Conservation (phyloP, 2,888 invertebrate species). For the Listrodromus nycthemerus region DNA sequence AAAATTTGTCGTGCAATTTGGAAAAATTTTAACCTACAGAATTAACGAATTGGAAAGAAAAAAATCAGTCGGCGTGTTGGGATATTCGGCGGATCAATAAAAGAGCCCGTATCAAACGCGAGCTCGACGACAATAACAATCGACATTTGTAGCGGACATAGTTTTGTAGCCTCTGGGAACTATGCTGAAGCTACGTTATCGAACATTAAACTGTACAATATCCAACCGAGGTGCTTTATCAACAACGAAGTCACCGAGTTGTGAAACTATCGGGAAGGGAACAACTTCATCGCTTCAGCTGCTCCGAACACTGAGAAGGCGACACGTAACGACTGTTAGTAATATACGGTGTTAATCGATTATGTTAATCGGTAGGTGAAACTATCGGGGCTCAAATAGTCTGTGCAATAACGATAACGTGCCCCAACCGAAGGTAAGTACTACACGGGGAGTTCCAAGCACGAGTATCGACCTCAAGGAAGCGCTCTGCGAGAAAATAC, state of each 20-base stretch:
- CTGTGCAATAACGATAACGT: slow-evolving; percentile 31
- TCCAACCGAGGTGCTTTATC: slow-evolving; percentile 18
- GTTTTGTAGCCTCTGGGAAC: slow-evolving; percentile 24
- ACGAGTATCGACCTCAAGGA: slow-evolving; percentile 78
- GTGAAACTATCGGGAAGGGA: slow-evolving; percentile 41
- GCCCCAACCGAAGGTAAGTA: slow-evolving; percentile 68
- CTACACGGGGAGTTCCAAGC: slow-evolving; percentile 76
- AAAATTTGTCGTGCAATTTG: slow-evolving; percentile 45
- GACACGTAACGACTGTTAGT: slow-evolving; percentile 72
- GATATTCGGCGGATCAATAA: slow-evolving; percentile 8
- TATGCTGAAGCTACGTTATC: slow-evolving; percentile 50
- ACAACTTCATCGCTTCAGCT: background rate
- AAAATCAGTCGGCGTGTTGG: background rate
- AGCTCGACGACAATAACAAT: background rate
- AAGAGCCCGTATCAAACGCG: background rate
- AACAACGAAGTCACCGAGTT: slow-evolving; percentile 33
- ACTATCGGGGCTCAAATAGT: background rate
- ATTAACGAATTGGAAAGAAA: background rate
- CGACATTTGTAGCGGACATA: background rate
- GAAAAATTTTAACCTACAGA: background rate
- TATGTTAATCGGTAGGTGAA: slow-evolving; percentile 13
- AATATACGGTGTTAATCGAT: slow-evolving; percentile 38
- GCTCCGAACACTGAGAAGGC: slow-evolving; percentile 38
- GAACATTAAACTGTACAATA: slow-evolving; percentile 42
- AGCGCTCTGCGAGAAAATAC: slow-evolving; percentile 79